Conservation (phyloP, 2,888 invertebrate genomes). For the Drepanosiphum platanoidis region DNA sequence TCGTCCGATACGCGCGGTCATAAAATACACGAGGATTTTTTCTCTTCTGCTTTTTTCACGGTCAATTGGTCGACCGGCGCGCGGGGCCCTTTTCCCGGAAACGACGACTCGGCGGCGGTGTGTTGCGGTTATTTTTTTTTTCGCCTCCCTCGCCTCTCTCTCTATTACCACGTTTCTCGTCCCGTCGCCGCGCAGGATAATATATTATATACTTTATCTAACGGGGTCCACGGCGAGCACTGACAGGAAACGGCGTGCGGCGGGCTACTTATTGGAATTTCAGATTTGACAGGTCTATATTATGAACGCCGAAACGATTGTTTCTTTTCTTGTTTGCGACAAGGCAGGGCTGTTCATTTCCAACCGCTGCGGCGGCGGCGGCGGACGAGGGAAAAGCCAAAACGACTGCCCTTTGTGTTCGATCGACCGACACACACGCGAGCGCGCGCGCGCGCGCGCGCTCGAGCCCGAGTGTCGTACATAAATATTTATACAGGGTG, state of each 20-base stretch:
- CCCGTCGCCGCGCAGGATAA: not conserved
- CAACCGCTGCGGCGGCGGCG: no score
- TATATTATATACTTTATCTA: not conserved
- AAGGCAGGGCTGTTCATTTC: not conserved
- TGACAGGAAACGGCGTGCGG: slow-evolving; percentile 12
- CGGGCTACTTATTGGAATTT: slow-evolving; percentile 46
- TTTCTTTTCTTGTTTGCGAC: not conserved
- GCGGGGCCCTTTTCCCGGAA: not conserved
- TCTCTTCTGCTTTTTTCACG: not conserved
- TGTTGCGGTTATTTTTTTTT: not conserved
- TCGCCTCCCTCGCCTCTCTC: not conserved
- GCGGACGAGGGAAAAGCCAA: slow-evolving; percentile 7
- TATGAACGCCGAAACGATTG: slow-evolving; percentile 18
- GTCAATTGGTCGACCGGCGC: not conserved
- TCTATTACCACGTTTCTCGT: not conserved
- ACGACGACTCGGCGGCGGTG: not conserved
- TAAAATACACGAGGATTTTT: not conserved
- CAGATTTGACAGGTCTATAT: slow-evolving; percentile 45
- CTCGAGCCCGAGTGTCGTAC: no score
- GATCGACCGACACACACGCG: not conserved
- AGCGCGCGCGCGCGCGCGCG: not conserved
- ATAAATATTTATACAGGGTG: no score
- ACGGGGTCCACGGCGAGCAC: not conserved
- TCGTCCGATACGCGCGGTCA: not conserved
- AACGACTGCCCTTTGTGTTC: slow-evolving; percentile 32